phyloP scores from a whole-genome alignment of 2,113 vertebrate species.

The Raja brachyura region DNA sequence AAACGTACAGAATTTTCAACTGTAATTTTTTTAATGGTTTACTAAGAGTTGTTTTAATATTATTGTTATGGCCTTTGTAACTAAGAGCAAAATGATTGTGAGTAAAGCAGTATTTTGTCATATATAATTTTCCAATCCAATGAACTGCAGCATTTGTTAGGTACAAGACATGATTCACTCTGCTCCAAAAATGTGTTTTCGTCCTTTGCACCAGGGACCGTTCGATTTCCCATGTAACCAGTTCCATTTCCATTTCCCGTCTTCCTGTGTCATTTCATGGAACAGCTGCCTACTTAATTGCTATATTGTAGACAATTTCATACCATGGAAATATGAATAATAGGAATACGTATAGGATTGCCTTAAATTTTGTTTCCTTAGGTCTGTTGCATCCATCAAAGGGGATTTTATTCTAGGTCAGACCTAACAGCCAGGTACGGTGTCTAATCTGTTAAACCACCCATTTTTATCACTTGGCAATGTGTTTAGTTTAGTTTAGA shows the following conservation, averaged over 20 bases:
- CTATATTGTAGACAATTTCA: background rate
- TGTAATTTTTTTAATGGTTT: background rate
- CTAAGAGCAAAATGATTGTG: background rate
- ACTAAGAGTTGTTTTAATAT: background rate
- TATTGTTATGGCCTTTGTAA: background rate
- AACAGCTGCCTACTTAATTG: background rate
- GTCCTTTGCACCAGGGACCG: background rate
- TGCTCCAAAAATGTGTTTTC: background rate
- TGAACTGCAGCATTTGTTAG: background rate
- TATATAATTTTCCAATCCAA: background rate
- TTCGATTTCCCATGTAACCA: background rate
- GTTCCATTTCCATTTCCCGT: too few species aligned
- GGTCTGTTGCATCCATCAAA: background rate
- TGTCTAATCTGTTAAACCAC: background rate
- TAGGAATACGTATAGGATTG: background rate
- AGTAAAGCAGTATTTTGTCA: too few species aligned
- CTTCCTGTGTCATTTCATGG: background rate
- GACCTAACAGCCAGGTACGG: background rate
- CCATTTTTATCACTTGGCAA: background rate
- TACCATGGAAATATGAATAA: background rate
- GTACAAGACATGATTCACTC: background rate
- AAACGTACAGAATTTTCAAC: background rate
- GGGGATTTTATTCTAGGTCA: background rate
- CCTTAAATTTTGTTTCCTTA: background rate
- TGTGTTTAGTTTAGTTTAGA: background rate